A percentile compares a stretch with the other conserved stretches of the same genome.
phyloP scores from a whole-genome alignment of 2,888 invertebrate species.

The Lutraria lutraria region DNA sequence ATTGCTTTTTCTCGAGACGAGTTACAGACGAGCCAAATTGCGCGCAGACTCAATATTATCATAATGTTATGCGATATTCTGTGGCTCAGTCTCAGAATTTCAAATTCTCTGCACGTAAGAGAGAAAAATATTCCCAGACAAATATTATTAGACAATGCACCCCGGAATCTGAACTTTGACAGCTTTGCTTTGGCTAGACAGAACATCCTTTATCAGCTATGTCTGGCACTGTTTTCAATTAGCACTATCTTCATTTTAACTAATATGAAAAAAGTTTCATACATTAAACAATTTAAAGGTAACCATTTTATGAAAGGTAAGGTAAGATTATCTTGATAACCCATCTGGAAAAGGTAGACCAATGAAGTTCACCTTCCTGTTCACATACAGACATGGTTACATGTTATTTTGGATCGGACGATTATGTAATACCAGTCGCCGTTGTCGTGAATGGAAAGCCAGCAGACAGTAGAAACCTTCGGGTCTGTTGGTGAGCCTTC shows the following conservation, averaged over 20 bases:
- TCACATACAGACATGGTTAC: no score
- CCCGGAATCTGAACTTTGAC: slow-evolving; percentile 23
- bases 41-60: slow-evolving; percentile 6
- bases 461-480: no score
- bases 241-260: background rate
- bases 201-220: background rate
- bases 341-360: background rate
- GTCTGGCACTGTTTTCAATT: slow-evolving; percentile 13
- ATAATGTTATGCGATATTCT: background rate
- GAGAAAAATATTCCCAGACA: background rate
- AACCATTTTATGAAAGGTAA: background rate
- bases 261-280: slow-evolving; percentile 13
- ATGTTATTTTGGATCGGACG: no score
- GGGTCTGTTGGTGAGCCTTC: background rate
- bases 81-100: slow-evolving; percentile 15
- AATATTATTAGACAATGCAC: slow-evolving; percentile 13
- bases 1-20: background rate
- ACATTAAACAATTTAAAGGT: background rate
- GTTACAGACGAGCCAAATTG: slow-evolving; percentile 21
- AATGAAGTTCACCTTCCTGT: no score
- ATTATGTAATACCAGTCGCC: no score
- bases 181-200: slow-evolving; percentile 12
- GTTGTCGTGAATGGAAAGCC: no score
- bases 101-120: slow-evolving; percentile 14
- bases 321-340: background rate